Conservation (phyloP, 2,113 vertebrate species). For the Narcine bancroftii region DNA sequence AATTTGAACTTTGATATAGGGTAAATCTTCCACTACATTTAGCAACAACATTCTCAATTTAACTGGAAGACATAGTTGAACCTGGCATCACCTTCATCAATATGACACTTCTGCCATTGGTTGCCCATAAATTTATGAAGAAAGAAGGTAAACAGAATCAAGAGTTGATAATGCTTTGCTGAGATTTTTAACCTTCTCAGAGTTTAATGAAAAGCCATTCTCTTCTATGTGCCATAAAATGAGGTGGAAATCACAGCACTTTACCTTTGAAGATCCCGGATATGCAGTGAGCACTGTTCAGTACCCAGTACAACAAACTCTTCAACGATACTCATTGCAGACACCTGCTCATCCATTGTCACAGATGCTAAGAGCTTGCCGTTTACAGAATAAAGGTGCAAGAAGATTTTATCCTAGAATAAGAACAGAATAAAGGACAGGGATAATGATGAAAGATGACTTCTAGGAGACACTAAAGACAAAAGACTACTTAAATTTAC, state of each 20-base stretch:
- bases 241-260: neutral
- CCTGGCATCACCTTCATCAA: neutral
- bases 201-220: neutral
- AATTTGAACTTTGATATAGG: no score
- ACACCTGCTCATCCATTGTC: constrained; percentile 69
- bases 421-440: constrained; percentile 8
- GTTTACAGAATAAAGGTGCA: constrained; percentile 87
- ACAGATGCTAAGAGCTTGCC: constrained; percentile 66
- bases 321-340: constrained; percentile 68
- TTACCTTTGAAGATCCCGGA: constrained; percentile 69
- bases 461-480: neutral
- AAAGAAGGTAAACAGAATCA: neutral
- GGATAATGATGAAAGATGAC: neutral
- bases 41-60: neutral
- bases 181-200: neutral
- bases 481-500: neutral
- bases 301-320: constrained; percentile 79
- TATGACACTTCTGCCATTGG: neutral
- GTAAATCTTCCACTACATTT: neutral
- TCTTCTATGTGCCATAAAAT: neutral
- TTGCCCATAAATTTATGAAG: neutral
- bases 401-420: constrained; percentile 64
- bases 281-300: constrained; percentile 63
- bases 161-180: neutral
- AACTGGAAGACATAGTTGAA: neutral